Conservation (phyloP, 2,797 vertebrate genomes). For the Pitangus sulphuratus region DNA sequence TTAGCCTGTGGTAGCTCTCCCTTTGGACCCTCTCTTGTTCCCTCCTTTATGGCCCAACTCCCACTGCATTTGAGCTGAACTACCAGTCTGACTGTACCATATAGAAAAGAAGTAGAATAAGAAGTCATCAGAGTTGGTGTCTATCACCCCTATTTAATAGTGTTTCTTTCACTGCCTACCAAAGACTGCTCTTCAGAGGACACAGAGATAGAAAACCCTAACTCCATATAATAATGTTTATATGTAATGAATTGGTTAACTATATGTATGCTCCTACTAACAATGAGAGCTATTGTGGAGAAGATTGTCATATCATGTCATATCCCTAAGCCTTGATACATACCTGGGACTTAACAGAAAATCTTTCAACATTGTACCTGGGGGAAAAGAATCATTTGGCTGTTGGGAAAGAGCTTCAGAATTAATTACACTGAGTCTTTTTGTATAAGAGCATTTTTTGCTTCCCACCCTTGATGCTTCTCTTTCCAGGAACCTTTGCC, state of each 20-base stretch:
- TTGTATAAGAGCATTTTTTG: background rate
- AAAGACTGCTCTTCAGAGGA: background rate
- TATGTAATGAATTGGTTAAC: background rate
- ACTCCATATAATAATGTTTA: background rate
- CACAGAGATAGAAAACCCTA: background rate
- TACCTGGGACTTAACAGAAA: slow-evolving; percentile 19
- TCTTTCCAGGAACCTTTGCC: background rate
- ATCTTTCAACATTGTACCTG: background rate
- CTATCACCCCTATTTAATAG: background rate
- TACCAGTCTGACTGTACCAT: background rate
- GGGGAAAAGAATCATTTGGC: background rate
- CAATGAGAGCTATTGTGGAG: background rate
- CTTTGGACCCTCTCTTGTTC: background rate
- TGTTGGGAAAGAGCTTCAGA: background rate
- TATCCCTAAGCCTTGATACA: background rate
- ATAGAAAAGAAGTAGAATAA: background rate
- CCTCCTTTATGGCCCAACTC: background rate
- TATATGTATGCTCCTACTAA: background rate
- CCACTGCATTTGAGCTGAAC: background rate
- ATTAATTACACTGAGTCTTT: slow-evolving; percentile 15
- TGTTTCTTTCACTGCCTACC: background rate
- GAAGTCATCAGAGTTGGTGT: background rate
- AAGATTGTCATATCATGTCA: background rate
- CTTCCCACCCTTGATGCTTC: background rate
- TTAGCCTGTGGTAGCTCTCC: background rate